phyloP scores from a whole-genome alignment of 2,888 invertebrate genomes.

The Monoplex corrugatus region DNA sequence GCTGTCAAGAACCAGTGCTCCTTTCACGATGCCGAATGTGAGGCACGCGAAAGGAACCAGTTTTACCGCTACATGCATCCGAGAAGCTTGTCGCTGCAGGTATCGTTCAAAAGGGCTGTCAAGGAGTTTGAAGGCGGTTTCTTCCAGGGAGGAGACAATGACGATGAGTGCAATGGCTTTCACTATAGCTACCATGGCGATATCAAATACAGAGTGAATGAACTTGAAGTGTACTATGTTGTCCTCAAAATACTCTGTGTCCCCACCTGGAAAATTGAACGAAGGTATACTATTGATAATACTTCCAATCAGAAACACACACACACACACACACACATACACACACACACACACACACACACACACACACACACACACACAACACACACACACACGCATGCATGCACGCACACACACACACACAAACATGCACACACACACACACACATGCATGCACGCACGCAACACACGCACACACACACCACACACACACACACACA shows the following conservation, averaged over 20 bases:
- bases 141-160: slow-evolving; percentile 67
- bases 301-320: neutral
- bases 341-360: no score
- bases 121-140: slow-evolving; percentile 60
- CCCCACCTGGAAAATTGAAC: slow-evolving; percentile 57
- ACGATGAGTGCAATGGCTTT: slow-evolving; percentile 70
- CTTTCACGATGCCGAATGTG: slow-evolving; percentile 53
- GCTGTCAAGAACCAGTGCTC: slow-evolving; percentile 70
- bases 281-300: neutral
- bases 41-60: slow-evolving; percentile 40
- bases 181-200: slow-evolving; percentile 71
- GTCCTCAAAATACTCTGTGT: slow-evolving; percentile 75
- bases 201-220: slow-evolving; percentile 77
- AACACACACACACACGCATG: no score
- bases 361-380: no score
- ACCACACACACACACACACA: neutral
- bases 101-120: slow-evolving; percentile 58
- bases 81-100: slow-evolving; percentile 56
- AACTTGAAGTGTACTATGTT: slow-evolving; percentile 75
- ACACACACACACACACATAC: no score
- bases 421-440: no score
- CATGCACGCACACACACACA: neutral
- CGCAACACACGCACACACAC: neutral
- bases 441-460: neutral
- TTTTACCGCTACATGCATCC: slow-evolving; percentile 52